Base-by-base conservation (phyloP, 2,888 invertebrate genomes). In the Eretmocerus hayati region DNA sequence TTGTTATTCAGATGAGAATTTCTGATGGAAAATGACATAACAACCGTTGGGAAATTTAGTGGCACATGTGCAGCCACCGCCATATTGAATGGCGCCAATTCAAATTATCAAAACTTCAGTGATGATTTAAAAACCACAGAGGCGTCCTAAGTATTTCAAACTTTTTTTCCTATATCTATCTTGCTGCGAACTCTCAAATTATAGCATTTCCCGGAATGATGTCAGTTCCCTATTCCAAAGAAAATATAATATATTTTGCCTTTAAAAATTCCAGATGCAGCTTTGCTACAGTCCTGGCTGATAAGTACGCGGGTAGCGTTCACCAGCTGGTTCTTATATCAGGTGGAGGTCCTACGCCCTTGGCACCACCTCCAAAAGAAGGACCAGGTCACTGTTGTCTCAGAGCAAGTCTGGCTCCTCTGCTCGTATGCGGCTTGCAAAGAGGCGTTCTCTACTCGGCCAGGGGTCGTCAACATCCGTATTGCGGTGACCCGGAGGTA, bases 271-370 rank as follows among this genome's bases (percentile, higher is more conserved):
- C 5, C 63, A 81, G 82, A 40, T 81, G 80, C 65, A 81, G 81
- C 58, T 75, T 83, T 61, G 81, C 80, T 5, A 75, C 80, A 16
- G 79, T 80, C 5, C 61, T 83, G 53, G 80, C 80, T 26, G 71
- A 77, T 49, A 76, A 77, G 54, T 73, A 81, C 58, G 72, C 77
- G 18, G 69, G 73, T 50, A 74, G 76, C 60, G 77, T 83, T 30
- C 72, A 75, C n/a, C 79, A 80, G 59, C 64, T 84, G 47, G 76
- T 84, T 42, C 65, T 84, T 56, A 79, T 83, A 54, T 81, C 81
- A 65, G 81, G 83, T 19, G 84, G 84, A 15, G 81, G 81, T 4
- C 84, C 84, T 5, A 81, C 80, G 3, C 81, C 83, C 16, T 71
- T 84, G 46, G 79, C 80, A 21, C 77, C 81, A 23, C 79, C 81